Percentiles rank a stretch among this genome's conserved stretches.
Evolutionary conservation across 2,797 vertebrate genomes (phyloP).

Genomic region (Ibycter americanus): DNA sequence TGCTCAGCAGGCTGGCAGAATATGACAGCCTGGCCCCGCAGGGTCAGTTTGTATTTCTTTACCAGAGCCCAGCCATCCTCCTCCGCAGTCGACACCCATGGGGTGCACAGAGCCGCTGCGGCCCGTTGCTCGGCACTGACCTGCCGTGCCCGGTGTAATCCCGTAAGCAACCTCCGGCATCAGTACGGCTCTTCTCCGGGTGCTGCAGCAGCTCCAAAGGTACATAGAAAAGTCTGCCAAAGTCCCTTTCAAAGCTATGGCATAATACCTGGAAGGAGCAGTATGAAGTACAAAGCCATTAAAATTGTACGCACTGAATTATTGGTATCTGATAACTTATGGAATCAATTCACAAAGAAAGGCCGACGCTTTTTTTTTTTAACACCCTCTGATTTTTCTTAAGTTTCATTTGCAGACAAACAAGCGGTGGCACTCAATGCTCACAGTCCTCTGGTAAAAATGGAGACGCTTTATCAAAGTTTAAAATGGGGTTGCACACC

Average conservation of each 20-base stretch:
- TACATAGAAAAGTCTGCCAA: neutral
- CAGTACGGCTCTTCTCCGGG: neutral
- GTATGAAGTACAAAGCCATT: conserved; percentile 39
- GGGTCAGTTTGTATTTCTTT: neutral
- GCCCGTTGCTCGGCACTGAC: neutral
- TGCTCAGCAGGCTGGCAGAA: neutral
- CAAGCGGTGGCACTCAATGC: neutral
- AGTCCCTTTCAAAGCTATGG: conserved; percentile 18
- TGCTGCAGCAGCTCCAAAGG: neutral
- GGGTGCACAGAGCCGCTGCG: neutral
- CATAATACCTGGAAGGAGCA: conserved; percentile 29
- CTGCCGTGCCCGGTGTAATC: neutral
- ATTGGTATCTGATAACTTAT: neutral
- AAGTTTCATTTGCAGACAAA: neutral
- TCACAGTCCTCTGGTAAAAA: neutral
- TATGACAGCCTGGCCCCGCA: neutral
- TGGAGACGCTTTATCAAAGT: neutral
- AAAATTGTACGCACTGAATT: conserved; percentile 45
- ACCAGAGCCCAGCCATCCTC: neutral
- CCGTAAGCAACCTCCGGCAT: neutral
- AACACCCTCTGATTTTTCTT: neutral
- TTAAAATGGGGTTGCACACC: neutral
- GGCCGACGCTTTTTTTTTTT: neutral
- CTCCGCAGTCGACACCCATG: neutral
- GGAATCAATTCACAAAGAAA: conserved; percentile 1